Percentiles rank a stretch among this genome's conserved stretches.
These are phyloP conservation scores for Drosophila robusta DNA, from an alignment of 2,888 invertebrate genomes.

Conservation along the genomic window DNA sequence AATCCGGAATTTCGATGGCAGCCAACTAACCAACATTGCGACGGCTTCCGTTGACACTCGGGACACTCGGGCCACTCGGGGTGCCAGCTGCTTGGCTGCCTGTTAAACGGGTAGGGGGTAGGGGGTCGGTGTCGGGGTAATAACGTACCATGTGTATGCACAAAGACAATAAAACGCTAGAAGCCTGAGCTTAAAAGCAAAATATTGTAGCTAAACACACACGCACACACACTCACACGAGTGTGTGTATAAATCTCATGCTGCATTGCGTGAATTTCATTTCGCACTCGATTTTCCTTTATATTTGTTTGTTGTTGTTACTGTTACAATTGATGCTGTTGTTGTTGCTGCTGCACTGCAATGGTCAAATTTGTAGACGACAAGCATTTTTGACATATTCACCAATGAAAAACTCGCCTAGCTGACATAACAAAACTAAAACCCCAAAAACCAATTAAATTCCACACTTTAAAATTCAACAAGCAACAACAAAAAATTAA, in stretches of 20 bases:
- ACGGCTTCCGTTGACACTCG: conserved; percentile 74
- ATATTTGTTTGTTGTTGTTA: conserved; percentile 22
- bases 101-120: not conserved
- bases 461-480: conserved; percentile 68
- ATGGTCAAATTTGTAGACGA: conserved; percentile 59
- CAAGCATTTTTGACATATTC: conserved; percentile 71
- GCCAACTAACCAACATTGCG: conserved; percentile 72
- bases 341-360: conserved; percentile 28
- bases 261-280: conserved; percentile 57
- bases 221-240: not conserved
- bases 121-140: not conserved
- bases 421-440: conserved; percentile 56
- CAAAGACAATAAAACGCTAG: conserved; percentile 57
- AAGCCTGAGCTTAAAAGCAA: conserved; percentile 78
- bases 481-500: conserved; percentile 20
- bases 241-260: conserved; percentile 43
- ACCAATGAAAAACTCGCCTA: conserved; percentile 38
- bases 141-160: conserved; percentile 18
- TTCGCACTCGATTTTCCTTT: conserved; percentile 47
- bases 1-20: conserved; percentile 80
- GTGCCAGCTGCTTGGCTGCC: conserved; percentile 40
- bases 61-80: conserved; percentile 10
- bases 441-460: conserved; percentile 78
- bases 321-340: conserved; percentile 12
- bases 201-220: conserved; percentile 70